phyloP scores from a whole-genome alignment of 2,888 invertebrate genomes.

The Timema cristinae region DNA sequence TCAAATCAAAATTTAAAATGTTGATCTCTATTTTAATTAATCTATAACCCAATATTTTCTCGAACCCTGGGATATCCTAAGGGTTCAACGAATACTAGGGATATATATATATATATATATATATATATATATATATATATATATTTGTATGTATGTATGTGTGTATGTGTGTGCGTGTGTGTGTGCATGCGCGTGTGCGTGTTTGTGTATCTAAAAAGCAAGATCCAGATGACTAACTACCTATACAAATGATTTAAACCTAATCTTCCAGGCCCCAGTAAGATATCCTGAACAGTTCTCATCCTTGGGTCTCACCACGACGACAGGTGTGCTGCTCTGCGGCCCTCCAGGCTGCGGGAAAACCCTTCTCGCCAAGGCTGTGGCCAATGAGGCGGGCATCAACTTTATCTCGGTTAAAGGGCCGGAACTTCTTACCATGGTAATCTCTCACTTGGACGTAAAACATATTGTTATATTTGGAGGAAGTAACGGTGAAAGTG shows the following conservation, averaged over 20 bases:
- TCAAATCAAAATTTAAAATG: too few species aligned
- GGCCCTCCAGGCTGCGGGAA: constrained; percentile 98
- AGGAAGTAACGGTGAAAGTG: too few species aligned
- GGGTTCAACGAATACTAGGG: too few species aligned
- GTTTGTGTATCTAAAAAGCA: not conserved
- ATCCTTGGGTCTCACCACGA: constrained; percentile 70
- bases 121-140: too few species aligned
- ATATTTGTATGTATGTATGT: too few species aligned
- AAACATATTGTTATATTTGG: too few species aligned
- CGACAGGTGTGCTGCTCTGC: constrained; percentile 89
- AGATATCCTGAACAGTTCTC: constrained; percentile 77
- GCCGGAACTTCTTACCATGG: constrained; percentile 96
- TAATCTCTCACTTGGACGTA: constrained; percentile 39
- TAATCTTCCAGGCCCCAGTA: constrained; percentile 70
- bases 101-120: too few species aligned
- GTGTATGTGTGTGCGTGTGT: too few species aligned
- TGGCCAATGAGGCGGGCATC: constrained; percentile 97
- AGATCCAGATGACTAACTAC: not conserved
- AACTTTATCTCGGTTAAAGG: constrained; percentile 99
- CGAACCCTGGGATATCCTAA: too few species aligned
- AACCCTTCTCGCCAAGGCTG: constrained; percentile 94
- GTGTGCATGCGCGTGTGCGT: too few species aligned
- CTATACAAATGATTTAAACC: not conserved
- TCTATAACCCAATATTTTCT: too few species aligned
- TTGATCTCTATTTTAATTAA: too few species aligned